Conservation (phyloP, 2,888 invertebrate genomes). For the Trissolcus japonicus region DNA sequence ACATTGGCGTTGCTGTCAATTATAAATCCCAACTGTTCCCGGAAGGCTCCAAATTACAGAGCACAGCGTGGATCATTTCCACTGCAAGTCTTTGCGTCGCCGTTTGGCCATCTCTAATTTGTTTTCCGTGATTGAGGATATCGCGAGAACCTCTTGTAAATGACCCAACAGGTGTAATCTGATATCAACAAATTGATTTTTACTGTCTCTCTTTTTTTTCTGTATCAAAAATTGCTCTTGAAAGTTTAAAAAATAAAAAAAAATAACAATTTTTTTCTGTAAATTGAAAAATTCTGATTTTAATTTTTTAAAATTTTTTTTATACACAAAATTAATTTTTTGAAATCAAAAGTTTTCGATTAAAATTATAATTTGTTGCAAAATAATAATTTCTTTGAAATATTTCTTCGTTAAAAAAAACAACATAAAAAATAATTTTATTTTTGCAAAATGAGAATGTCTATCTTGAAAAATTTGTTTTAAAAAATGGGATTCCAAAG, state of each 20-base stretch:
- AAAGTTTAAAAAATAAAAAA: not conserved
- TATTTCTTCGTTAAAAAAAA: no score
- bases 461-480: no score
- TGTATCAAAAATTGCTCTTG: not conserved
- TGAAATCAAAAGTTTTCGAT: no score
- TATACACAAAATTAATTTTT: no score
- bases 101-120: conserved; percentile 40
- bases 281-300: no score
- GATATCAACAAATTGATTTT: conserved; percentile 14
- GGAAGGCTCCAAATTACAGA: conserved; percentile 69
- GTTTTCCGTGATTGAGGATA: conserved; percentile 49
- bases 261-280: no score
- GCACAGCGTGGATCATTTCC: conserved; percentile 55
- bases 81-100: conserved; percentile 48
- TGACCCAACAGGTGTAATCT: conserved; percentile 31
- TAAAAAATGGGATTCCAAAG: not conserved
- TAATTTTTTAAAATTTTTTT: no score
- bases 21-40: conserved; percentile 68
- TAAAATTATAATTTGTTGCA: no score
- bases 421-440: no score
- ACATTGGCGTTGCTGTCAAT: conserved; percentile 69
- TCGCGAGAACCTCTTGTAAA: conserved; percentile 29
- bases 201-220: not conserved
- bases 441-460: no score
- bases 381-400: no score